Evolutionary conservation across 2,888 invertebrate genomes (phyloP).

Genomic region (Melanotus villosus): DNA sequence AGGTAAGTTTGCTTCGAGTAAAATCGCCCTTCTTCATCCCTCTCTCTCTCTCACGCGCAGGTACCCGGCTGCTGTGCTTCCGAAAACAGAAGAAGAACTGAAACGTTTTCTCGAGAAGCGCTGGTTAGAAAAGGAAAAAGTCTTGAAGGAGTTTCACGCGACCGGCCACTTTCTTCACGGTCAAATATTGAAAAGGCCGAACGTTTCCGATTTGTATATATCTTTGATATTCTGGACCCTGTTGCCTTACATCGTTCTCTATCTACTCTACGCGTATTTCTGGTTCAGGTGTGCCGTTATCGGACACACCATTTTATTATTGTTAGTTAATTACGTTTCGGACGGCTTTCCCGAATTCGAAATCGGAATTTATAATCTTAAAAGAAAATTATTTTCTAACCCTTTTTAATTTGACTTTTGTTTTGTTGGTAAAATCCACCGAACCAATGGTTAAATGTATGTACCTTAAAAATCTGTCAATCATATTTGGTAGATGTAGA

Average conservation of each 20-base stretch:
- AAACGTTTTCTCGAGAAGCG: constrained; percentile 76
- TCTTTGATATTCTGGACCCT: constrained; percentile 79
- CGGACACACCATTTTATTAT: constrained; percentile 71
- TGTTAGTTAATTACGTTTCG: constrained; percentile 71
- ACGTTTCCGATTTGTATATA: constrained; percentile 67
- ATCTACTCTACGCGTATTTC: constrained; percentile 64
- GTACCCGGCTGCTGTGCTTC: constrained; percentile 74
- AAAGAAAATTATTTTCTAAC: constrained; percentile 36
- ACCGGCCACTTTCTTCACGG: constrained; percentile 70
- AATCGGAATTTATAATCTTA: constrained; percentile 60
- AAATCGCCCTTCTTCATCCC: neutral
- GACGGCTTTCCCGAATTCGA: constrained; percentile 76
- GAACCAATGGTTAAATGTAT: constrained; percentile 14
- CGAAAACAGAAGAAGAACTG: constrained; percentile 72
- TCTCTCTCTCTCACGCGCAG: constrained; percentile 64
- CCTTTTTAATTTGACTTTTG: constrained; percentile 19
- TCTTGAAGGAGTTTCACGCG: constrained; percentile 73
- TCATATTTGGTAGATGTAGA: constrained; percentile 21
- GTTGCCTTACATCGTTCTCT: constrained; percentile 70
- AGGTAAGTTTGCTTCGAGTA: constrained; percentile 66
- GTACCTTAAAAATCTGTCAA: constrained; percentile 27
- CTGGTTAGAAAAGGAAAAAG: constrained; percentile 78
- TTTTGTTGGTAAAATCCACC: neutral
- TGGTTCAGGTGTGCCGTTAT: constrained; percentile 72
- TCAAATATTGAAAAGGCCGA: constrained; percentile 59